phyloP scores from a whole-genome alignment of 2,113 vertebrate genomes.

The Stegostoma tigrinum region DNA sequence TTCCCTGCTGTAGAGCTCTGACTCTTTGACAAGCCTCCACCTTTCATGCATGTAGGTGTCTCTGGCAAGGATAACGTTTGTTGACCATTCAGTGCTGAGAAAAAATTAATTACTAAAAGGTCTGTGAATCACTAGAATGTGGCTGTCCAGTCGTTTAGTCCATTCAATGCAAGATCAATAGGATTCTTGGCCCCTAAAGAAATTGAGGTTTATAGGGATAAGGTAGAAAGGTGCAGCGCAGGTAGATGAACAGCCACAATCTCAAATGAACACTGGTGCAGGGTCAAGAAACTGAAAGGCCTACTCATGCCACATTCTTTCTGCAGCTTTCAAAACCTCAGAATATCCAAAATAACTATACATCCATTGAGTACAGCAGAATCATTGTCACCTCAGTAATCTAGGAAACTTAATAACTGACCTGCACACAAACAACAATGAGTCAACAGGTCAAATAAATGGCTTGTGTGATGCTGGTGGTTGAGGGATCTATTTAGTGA shows the following conservation, averaged over 20 bases:
- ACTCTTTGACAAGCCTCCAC: too few species aligned
- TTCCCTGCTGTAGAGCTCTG: too few species aligned
- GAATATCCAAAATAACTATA: not conserved
- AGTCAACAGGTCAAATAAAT: not conserved
- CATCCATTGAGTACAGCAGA: not conserved
- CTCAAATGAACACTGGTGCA: not conserved
- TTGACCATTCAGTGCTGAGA: not conserved
- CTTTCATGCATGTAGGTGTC: too few species aligned
- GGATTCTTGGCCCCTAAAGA: not conserved
- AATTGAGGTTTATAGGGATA: not conserved
- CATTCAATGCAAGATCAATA: not conserved
- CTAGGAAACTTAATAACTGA: not conserved
- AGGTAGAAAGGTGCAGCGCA: not conserved
- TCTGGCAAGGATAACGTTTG: too few species aligned
- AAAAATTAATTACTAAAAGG: not conserved
- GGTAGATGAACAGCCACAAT: not conserved
- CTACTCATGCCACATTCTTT: not conserved
- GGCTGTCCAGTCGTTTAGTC: not conserved
- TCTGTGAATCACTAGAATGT: not conserved
- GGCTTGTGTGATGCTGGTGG: not conserved
- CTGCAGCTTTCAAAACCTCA: not conserved
- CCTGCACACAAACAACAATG: not conserved
- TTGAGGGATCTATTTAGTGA: not conserved
- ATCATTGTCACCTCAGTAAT: not conserved
- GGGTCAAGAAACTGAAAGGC: not conserved